Evolutionary conservation across 2,797 vertebrate species (phyloP), one percentile per base, ranked within the genome.

Genomic region (Taenioides sp.): DNA sequence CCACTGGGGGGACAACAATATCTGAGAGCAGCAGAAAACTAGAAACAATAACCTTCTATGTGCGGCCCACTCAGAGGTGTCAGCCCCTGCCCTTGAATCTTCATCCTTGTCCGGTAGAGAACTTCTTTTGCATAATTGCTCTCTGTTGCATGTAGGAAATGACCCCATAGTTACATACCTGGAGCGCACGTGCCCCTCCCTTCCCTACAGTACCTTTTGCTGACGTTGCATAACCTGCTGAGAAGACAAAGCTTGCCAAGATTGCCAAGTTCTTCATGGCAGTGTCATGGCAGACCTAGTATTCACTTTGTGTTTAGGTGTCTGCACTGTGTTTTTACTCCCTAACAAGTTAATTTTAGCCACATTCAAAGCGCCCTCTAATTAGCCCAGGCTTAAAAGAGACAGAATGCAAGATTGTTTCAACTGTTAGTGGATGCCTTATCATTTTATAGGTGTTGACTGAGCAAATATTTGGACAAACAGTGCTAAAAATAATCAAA

Each of bases 81-180:
- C 82, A 76, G 69, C 79, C 80, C 84, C 75, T 84, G 85, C 80
- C 89, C 89, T 88, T 87, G 88, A 83, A 81, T 83, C 84, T 83
- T 82, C 79, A 81, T 88, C 83, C 83, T 83, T 77, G 84, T 90
- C 85, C 82, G 55, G 78, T 16, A 37, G 43, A 75, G 47, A 61
- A 34, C 66, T 54, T 49, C 6, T 82, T 87, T 83, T 80, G 68
- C 83, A 86, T 88, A 87, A 85, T 87, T 84, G 55, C 74, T 75
- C 77, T 62, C 65, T 61, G 80, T 84, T 84, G 67, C 75, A 73
- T 70, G 63, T 69, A 31, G 60, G 69, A 84, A 79, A 72, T 80
- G 77, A 73, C 74, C 69, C 47, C 58, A 14, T 57, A 28, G 25
- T 54, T 43, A n/a, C 57, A 23, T 31, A 69, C 69, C 55, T 70